These are phyloP conservation scores for Entomobrya multifasciata DNA, from an alignment of 2,888 invertebrate genomes.

Conservation along the genomic window DNA sequence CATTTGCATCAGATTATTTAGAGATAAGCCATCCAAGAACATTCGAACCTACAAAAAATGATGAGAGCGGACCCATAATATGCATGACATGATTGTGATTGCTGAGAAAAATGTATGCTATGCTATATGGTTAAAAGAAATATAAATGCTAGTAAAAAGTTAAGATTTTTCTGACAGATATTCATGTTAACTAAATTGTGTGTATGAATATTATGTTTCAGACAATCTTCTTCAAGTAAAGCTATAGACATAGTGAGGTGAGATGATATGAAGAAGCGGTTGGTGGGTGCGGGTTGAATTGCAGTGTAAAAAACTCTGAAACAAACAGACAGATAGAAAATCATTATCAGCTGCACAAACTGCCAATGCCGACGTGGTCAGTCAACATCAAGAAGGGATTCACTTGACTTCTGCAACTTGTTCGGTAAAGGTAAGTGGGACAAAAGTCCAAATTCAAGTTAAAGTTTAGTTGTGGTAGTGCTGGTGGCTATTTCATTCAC, in stretches of 20 bases:
- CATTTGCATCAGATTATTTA: too few species aligned
- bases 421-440: background rate
- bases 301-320: background rate
- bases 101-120: too few species aligned
- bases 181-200: too few species aligned
- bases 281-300: background rate
- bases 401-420: background rate
- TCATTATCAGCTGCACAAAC: slow-evolving; percentile 63
- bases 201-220: slow-evolving; percentile 53
- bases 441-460: background rate
- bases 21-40: too few species aligned
- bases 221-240: slow-evolving; percentile 46
- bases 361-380: slow-evolving; percentile 68
- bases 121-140: too few species aligned
- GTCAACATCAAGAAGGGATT: background rate
- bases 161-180: too few species aligned
- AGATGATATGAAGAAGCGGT: slow-evolving; percentile 25
- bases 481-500: too few species aligned
- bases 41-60: too few species aligned
- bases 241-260: too few species aligned
- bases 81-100: too few species aligned
- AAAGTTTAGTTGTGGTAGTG: background rate
- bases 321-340: slow-evolving; percentile 51
- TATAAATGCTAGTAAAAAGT: too few species aligned
- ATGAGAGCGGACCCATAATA: too few species aligned